Percentiles rank a stretch among this genome's conserved stretches.
Evolutionary conservation across 2,113 vertebrate species (phyloP).

Genomic region (Limnothrissa miodon): DNA sequence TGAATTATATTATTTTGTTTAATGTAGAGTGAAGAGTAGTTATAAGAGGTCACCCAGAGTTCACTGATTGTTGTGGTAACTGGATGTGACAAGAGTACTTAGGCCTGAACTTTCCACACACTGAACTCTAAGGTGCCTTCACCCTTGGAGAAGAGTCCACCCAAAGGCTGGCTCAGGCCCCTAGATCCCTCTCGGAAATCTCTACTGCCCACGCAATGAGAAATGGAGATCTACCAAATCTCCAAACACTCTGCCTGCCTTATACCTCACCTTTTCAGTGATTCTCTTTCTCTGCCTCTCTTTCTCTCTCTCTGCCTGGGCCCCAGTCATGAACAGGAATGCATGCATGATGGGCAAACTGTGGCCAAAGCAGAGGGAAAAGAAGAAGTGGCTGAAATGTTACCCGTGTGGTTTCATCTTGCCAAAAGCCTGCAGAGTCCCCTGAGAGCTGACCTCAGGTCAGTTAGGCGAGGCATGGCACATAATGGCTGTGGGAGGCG

Average conservation of each 20-base stretch:
- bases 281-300: not conserved
- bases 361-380: not conserved
- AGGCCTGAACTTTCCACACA: not conserved
- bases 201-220: not conserved
- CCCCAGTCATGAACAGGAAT: conserved; percentile 17
- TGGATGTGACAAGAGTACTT: not conserved
- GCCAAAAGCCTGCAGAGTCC: conserved; percentile 17
- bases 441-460: not conserved
- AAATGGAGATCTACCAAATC: conserved; percentile 21
- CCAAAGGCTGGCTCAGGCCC: not conserved
- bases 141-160: not conserved
- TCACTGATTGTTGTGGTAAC: not conserved
- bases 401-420: conserved; percentile 28
- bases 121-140: not conserved
- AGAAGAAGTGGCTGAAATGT: conserved; percentile 17
- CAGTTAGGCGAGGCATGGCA: conserved; percentile 20
- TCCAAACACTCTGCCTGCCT: conserved; percentile 18
- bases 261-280: conserved; percentile 6
- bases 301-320: conserved; percentile 13
- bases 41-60: not conserved
- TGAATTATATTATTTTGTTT: not conserved
- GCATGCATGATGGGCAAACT: conserved; percentile 35
- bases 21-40: not conserved
- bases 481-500: conserved; percentile 9
- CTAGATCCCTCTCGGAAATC: not conserved